Conservation (phyloP, 2,888 invertebrate genomes). For the Pachymerium ferrugineum region DNA sequence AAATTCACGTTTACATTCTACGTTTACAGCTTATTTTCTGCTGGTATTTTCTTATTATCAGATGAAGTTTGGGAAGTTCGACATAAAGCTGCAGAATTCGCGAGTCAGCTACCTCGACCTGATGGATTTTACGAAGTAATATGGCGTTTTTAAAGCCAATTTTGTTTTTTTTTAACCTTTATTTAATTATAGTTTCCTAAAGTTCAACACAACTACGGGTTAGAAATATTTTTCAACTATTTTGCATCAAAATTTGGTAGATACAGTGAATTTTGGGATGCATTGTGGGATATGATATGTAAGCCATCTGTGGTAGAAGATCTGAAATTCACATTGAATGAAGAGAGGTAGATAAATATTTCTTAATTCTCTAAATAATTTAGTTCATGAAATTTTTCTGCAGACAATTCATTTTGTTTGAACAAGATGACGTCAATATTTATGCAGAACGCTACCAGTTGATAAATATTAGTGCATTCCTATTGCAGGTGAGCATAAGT, state of each 20-base stretch:
- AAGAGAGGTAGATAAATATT: neutral
- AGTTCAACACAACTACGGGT: neutral
- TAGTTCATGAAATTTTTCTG: neutral
- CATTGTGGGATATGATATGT: neutral
- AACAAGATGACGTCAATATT: conserved; percentile 35
- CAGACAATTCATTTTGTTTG: conserved; percentile 30
- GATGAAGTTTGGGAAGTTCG: conserved; percentile 20
- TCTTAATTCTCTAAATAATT: neutral
- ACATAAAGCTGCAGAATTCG: neutral
- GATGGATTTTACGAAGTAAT: neutral
- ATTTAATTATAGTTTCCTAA: neutral
- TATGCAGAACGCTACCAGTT: conserved; percentile 32
- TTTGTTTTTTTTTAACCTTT: neutral
- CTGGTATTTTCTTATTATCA: neutral
- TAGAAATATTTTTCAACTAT: neutral
- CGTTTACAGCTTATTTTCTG: neutral
- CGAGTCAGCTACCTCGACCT: neutral
- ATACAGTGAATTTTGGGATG: neutral
- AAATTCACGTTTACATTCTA: neutral
- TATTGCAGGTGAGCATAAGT: no score
- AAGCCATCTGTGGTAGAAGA: neutral
- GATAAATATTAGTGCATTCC: neutral
- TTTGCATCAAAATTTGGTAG: neutral
- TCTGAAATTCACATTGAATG: neutral
- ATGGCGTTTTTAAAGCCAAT: neutral